Percentiles rank a stretch among this genome's conserved stretches.
These are phyloP conservation scores for Meliscaeva auricollis DNA, from an alignment of 2,888 invertebrate species.

Conservation along the genomic window DNA sequence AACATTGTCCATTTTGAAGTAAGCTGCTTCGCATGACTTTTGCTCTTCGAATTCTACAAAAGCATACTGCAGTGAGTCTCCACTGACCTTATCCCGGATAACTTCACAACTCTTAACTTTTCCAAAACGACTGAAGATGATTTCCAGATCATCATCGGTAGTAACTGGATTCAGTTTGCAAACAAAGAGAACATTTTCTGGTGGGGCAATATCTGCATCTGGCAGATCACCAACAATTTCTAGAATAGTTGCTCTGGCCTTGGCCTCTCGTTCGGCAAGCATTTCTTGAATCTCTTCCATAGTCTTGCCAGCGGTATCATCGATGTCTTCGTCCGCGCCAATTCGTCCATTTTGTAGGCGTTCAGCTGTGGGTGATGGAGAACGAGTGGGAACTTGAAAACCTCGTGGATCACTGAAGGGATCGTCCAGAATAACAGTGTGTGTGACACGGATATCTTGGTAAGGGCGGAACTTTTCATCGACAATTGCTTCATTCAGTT, in stretches of 20 bases:
- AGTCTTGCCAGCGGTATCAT: slow-evolving; percentile 94
- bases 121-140: slow-evolving; percentile 98
- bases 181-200: slow-evolving; percentile 99
- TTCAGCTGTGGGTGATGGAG: slow-evolving; percentile 95
- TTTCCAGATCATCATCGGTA: slow-evolving; percentile 97
- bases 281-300: slow-evolving; percentile 94
- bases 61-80: slow-evolving; percentile 98
- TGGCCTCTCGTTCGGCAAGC: slow-evolving; percentile 95
- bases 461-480: slow-evolving; percentile 96
- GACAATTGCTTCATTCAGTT: slow-evolving; percentile 97
- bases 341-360: slow-evolving; percentile 93
- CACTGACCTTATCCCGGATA: slow-evolving; percentile 95
- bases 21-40: slow-evolving; percentile 98
- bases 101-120: slow-evolving; percentile 97
- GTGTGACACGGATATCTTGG: slow-evolving; percentile 97
- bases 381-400: slow-evolving; percentile 91
- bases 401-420: slow-evolving; percentile 96
- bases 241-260: slow-evolving; percentile 97
- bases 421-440: slow-evolving; percentile 97
- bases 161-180: slow-evolving; percentile 99
- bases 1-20: slow-evolving; percentile 99
- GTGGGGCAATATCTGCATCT: slow-evolving; percentile 98
- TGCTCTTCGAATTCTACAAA: slow-evolving; percentile 98
- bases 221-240: slow-evolving; percentile 99
- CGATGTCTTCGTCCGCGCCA: slow-evolving; percentile 96